A percentile compares a stretch with the other conserved stretches of the same genome.
Evolutionary conservation across 2,113 vertebrate genomes (phyloP).

Genomic region (Mesocricetus auratus): DNA sequence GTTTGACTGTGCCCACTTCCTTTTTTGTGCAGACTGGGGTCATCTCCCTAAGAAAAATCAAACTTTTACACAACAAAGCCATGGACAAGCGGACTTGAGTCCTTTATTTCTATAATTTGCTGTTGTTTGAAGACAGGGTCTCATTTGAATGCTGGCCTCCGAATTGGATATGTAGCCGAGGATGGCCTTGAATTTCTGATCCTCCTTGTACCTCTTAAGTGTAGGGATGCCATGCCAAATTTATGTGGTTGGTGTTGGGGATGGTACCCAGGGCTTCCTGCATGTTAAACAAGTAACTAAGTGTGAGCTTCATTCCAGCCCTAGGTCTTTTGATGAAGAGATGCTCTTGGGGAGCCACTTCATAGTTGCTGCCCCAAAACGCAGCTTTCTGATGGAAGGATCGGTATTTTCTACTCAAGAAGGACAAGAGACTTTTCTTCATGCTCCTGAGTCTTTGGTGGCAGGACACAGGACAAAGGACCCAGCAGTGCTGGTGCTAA

Average conservation of each 20-base stretch:
- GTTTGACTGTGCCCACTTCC: background rate
- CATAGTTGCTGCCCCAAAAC: background rate
- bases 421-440: background rate
- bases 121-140: background rate
- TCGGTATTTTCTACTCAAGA: background rate
- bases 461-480: conserved; percentile 30
- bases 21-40: background rate
- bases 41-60: background rate
- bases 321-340: background rate
- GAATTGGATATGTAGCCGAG: background rate
- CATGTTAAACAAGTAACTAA: background rate
- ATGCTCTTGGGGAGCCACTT: background rate
- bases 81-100: background rate
- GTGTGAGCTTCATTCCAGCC: background rate
- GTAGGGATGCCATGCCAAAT: background rate
- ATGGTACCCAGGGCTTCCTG: background rate
- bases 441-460: background rate
- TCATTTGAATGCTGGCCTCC: background rate
- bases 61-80: background rate
- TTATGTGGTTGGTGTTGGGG: background rate
- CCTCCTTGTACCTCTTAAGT: background rate
- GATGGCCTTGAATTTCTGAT: background rate
- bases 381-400: background rate
- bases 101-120: no score
- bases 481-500: background rate